Conservation (phyloP, 2,113 vertebrate genomes). For the Gracilinanus agilis region DNA sequence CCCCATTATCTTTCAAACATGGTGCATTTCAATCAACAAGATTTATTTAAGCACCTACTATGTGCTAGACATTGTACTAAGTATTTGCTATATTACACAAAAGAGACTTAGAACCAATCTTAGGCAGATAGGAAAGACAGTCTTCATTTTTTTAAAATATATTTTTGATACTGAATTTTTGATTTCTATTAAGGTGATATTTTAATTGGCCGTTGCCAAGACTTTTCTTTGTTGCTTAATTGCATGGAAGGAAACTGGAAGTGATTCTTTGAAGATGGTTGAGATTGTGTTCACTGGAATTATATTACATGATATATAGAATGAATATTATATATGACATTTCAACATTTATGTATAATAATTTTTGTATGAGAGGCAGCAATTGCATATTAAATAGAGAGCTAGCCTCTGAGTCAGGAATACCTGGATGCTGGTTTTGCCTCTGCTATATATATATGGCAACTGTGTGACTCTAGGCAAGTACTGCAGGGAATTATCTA, state of each 20-base stretch:
- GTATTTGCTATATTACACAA: neutral
- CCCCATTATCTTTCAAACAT: neutral
- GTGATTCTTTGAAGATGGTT: neutral
- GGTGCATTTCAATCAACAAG: neutral
- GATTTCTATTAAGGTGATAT: neutral
- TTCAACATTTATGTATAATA: neutral
- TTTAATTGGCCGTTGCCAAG: neutral
- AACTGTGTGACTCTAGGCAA: neutral
- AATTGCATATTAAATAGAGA: neutral
- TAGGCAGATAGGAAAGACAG: neutral
- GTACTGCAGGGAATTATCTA: neutral
- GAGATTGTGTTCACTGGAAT: neutral
- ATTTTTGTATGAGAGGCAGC: neutral
- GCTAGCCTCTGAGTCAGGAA: neutral
- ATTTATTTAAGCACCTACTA: neutral
- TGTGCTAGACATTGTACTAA: too few relatives aligned
- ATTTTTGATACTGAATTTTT: too few relatives aligned
- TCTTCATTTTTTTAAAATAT: too few relatives aligned
- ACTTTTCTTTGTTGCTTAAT: neutral
- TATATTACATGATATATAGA: neutral
- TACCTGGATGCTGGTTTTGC: neutral
- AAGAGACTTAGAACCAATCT: neutral
- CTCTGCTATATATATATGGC: neutral
- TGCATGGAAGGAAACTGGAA: neutral
- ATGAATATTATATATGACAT: neutral